These are phyloP conservation scores for Rhinogobius similis DNA, from an alignment of 2,113 vertebrate species.

Conservation along the genomic window DNA sequence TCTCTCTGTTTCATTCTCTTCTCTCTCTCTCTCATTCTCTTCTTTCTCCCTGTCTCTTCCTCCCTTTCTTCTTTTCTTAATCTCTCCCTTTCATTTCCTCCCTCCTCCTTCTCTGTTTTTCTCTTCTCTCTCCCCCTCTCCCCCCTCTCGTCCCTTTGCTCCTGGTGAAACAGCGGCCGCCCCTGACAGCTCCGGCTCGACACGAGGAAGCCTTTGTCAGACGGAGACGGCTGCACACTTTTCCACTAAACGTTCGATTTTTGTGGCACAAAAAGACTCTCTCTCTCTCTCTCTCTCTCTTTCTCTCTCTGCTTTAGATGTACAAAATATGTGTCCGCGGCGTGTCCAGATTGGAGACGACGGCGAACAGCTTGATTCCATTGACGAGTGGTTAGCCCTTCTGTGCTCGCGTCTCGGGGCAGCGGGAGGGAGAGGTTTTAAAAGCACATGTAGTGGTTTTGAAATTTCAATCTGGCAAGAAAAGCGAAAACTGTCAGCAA, in stretches of 20 bases:
- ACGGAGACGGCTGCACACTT: slow-evolving; percentile 37
- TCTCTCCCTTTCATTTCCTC: not conserved
- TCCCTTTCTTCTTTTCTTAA: not conserved
- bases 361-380: slow-evolving; percentile 2
- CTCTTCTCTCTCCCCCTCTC: too few relatives aligned
- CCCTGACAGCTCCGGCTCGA: slow-evolving; percentile 31
- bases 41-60: not conserved
- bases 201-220: slow-evolving; percentile 39
- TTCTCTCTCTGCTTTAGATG: not conserved
- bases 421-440: not conserved
- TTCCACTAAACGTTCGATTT: slow-evolving; percentile 18
- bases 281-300: not conserved
- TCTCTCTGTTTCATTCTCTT: not conserved
- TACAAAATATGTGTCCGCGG: not conserved
- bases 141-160: too few relatives aligned
- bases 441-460: not conserved
- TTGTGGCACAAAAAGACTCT: not conserved
- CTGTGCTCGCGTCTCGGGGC: not conserved
- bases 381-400: slow-evolving; percentile 12
- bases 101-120: too few relatives aligned
- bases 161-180: too few relatives aligned
- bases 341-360: slow-evolving; percentile 17
- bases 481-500: not conserved
- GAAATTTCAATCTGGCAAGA: not conserved
- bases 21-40: not conserved